Base-by-base conservation (phyloP, 2,113 vertebrate species). In the Catharus fuscescens region DNA sequence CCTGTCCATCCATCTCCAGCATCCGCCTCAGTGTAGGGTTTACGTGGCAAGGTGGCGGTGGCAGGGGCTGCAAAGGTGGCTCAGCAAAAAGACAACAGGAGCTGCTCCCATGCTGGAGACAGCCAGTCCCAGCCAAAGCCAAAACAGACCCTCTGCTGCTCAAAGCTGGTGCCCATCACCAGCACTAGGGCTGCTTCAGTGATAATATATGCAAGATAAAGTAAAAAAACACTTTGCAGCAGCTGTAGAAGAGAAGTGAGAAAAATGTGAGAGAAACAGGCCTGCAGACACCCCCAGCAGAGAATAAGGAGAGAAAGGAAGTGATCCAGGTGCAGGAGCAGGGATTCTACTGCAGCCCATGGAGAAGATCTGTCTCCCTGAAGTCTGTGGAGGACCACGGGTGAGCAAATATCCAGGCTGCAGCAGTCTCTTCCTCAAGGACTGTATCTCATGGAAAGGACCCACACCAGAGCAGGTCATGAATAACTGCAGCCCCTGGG, bases 41-140 rank as follows among this genome's bases (percentile, higher is more conserved):
- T 76, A 36, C 0, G 0, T 20, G 52, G 57, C 0, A 1, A 66
- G 52, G 28, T 25, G 29, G 25, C 29, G 36, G 66, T 16, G 25
- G 79, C 20, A 23, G 25, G 34, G 16, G 15, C 20, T 89, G 59
- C 64, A 78, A 29, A 45, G 9, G 17, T 36, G 47, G 18, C 56
- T 92, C 71, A 74, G 64, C 14, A 9, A 91, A 60, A 69, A 42
- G 48, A 65, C n/a, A 77, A 25, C 10, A 44, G 61, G n/a, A 94
- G 32, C 36, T 77, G 48, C 26, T n/a, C 15, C 45, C 54, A 32
- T 4, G 44, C 5, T 72, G 36, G 54, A 54, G 50, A 56, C 45
- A 82, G 38, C 10, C 77, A 89, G 44, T 32, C 24, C 36, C 71
- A 90, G 40, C 5, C 13, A 9, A 24, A 19, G 52, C 54, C 40